phyloP scores from a whole-genome alignment of 2,797 vertebrate genomes.

The Fringilla coelebs region DNA sequence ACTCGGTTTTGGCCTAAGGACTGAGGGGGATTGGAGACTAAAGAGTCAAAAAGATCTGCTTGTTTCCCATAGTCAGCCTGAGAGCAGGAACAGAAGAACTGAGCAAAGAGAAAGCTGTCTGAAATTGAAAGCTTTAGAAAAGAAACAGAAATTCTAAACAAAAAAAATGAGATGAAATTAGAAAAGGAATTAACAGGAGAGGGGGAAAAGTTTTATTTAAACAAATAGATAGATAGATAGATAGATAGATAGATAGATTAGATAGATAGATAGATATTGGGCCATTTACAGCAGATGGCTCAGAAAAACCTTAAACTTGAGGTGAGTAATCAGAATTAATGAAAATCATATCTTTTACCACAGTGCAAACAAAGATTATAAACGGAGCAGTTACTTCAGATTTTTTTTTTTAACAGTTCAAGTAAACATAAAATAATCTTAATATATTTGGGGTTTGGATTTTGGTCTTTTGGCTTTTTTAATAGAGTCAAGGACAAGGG shows the following conservation, averaged over 20 bases:
- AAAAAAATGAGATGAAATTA: not conserved
- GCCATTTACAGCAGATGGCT: not conserved
- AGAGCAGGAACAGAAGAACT: not conserved
- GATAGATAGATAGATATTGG: too few relatives aligned
- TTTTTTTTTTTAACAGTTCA: not conserved
- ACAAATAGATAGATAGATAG: too few relatives aligned
- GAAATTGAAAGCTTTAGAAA: not conserved
- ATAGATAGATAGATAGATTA: too few relatives aligned
- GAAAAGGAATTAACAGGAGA: not conserved
- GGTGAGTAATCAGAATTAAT: not conserved
- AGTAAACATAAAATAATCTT: not conserved
- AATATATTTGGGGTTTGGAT: not conserved
- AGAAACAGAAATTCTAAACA: not conserved
- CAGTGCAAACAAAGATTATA: not conserved
- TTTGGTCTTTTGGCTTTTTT: not conserved
- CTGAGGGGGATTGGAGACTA: not conserved
- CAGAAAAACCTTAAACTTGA: not conserved
- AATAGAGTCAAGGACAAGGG: not conserved
- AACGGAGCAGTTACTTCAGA: not conserved
- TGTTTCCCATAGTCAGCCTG: not conserved
- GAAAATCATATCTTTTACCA: not conserved
- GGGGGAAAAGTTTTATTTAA: not conserved
- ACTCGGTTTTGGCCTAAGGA: conserved; percentile 9
- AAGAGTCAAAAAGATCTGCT: not conserved
- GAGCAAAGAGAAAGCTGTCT: not conserved